These are phyloP conservation scores for Riparia riparia DNA, from an alignment of 2,113 vertebrate genomes.

Conservation along the genomic window DNA sequence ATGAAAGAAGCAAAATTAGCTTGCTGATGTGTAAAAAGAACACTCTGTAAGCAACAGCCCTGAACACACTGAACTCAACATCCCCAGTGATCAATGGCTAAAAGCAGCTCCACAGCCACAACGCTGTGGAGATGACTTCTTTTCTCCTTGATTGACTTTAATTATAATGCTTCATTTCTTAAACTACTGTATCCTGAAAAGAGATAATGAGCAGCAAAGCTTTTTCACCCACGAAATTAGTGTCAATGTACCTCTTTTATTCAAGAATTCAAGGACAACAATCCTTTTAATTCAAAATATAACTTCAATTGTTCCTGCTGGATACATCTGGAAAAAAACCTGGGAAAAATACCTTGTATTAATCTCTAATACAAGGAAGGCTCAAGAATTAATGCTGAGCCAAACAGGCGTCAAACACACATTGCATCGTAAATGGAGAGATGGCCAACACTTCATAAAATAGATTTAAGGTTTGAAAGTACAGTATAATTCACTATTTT, in stretches of 20 bases:
- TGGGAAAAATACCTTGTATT: neutral
- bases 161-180: constrained; percentile 55
- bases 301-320: neutral
- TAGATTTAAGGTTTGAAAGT: neutral
- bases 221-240: constrained; percentile 65
- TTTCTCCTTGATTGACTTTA: constrained; percentile 67
- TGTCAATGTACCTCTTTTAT: constrained; percentile 24
- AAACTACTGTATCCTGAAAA: constrained; percentile 32
- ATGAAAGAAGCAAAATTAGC: neutral
- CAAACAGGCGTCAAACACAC: neutral
- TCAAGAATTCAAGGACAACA: constrained; percentile 50
- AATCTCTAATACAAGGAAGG: neutral
- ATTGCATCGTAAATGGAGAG: neutral
- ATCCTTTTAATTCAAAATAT: constrained; percentile 31
- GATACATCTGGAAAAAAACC: neutral
- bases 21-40: neutral
- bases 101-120: neutral
- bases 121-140: neutral
- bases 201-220: constrained; percentile 54
- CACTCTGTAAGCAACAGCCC: neutral
- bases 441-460: neutral
- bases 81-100: neutral
- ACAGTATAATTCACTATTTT: neutral
- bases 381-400: neutral
- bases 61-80: neutral